Evolutionary conservation across 2,797 vertebrate genomes (phyloP).

Genomic region (Heterohyrax brucei): DNA sequence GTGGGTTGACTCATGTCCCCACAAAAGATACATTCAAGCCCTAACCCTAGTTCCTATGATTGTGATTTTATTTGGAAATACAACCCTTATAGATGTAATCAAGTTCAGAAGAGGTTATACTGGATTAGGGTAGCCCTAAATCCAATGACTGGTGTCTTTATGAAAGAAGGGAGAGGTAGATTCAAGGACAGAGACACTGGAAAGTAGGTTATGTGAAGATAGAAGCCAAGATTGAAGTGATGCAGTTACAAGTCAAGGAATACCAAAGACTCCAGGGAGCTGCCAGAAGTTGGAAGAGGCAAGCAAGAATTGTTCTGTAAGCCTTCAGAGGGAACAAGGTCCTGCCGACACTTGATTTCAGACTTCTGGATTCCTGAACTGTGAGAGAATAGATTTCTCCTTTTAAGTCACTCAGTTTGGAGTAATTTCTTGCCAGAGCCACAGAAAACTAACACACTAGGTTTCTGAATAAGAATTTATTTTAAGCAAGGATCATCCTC

Average conservation of each 20-base stretch:
- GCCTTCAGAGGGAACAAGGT: background rate
- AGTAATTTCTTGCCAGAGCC: background rate
- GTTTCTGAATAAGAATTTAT: conserved; percentile 13
- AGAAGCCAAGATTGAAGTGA: background rate
- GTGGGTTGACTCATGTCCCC: background rate
- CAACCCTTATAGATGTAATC: background rate
- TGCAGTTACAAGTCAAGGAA: background rate
- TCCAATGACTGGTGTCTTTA: background rate
- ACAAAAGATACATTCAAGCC: background rate
- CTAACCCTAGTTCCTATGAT: background rate
- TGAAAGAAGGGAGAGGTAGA: background rate
- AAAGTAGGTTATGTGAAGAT: background rate
- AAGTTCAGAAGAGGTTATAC: background rate
- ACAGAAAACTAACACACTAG: background rate
- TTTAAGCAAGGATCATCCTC: conserved; percentile 37
- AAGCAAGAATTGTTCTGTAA: background rate
- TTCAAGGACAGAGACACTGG: background rate
- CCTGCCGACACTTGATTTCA: background rate
- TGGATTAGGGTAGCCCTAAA: background rate
- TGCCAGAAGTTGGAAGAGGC: background rate
- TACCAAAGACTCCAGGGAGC: background rate
- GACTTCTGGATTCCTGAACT: background rate
- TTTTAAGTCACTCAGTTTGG: background rate
- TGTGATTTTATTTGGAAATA: background rate
- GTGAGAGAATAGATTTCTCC: background rate